phyloP scores from a whole-genome alignment of 2,888 invertebrate genomes.

The Leptogaster cylindrica region DNA sequence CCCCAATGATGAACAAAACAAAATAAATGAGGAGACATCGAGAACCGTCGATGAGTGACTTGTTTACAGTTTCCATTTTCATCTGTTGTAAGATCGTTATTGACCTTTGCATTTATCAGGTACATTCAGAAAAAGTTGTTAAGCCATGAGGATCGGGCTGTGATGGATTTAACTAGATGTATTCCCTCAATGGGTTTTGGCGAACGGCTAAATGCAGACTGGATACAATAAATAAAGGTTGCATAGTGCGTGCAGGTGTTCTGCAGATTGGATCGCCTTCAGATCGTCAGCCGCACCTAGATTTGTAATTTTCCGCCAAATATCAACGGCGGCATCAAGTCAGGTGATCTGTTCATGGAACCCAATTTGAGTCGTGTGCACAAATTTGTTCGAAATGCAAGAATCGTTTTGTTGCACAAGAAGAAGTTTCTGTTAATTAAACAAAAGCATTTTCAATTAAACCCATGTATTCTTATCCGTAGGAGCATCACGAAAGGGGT shows the following conservation, averaged over 20 bases:
- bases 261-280: background rate
- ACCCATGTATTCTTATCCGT: background rate
- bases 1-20: background rate
- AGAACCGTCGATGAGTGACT: background rate
- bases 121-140: background rate
- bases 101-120: constrained; percentile 7
- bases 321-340: background rate
- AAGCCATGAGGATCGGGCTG: background rate
- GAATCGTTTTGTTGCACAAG: background rate
- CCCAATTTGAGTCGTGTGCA: too few relatives aligned
- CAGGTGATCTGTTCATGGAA: too few relatives aligned
- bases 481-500: background rate
- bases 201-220: background rate
- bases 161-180: constrained; percentile 3
- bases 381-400: background rate
- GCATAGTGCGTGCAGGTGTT: constrained; percentile 7
- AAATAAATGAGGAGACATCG: background rate
- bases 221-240: background rate
- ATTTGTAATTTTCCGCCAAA: background rate
- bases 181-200: background rate
- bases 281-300: background rate
- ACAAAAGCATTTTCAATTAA: background rate
- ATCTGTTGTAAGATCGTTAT: background rate
- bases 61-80: constrained; percentile 12
- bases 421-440: background rate